Evolutionary conservation across 2,113 vertebrate species (phyloP).

Genomic region (Notechis scutatus): DNA sequence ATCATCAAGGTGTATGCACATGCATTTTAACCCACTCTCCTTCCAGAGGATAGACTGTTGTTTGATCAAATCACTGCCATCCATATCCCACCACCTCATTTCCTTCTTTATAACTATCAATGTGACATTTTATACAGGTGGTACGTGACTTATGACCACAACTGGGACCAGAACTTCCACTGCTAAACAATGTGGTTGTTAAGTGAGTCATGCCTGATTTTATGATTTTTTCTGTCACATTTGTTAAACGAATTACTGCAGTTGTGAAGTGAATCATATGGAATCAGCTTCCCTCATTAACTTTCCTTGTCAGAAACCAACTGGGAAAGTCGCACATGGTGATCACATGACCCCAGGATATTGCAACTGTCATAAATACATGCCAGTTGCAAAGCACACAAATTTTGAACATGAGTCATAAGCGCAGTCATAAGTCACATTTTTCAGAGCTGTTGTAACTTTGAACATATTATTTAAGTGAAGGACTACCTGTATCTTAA

Average conservation of each 20-base stretch:
- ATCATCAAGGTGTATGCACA: not conserved
- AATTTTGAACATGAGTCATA: not conserved
- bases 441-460: not conserved
- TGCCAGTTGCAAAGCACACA: not conserved
- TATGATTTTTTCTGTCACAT: not conserved
- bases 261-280: not conserved
- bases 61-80: not conserved
- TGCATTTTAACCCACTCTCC: not conserved
- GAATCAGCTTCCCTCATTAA: not conserved
- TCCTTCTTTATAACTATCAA: not conserved
- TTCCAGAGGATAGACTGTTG: not conserved
- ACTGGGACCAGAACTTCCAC: not conserved
- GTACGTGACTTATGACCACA: not conserved
- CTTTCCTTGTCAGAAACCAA: not conserved
- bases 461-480: not conserved
- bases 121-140: not conserved
- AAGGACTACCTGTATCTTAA: not conserved
- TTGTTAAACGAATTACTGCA: not conserved
- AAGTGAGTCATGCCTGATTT: not conserved
- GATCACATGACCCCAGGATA: not conserved
- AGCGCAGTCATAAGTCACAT: not conserved
- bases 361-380: not conserved
- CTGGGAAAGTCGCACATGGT: not conserved
- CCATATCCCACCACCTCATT: not conserved
- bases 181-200: not conserved